Base-by-base conservation (phyloP, 2,888 invertebrate species). In the Ochropacha duplaris region DNA sequence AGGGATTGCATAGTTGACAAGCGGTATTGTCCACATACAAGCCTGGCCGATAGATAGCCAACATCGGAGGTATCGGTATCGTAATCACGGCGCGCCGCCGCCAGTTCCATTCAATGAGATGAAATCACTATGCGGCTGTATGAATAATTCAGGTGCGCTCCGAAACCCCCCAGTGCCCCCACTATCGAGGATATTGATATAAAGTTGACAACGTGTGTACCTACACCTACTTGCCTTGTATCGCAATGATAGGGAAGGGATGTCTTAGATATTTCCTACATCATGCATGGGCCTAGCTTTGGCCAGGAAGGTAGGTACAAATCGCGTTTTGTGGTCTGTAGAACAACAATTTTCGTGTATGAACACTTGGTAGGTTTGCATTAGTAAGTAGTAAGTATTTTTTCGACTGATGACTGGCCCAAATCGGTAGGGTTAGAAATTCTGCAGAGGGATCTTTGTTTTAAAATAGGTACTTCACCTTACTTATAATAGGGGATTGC, bases 41-140 rank as follows among this genome's bases (percentile, higher is more conserved):
- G 60, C 61, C 55, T 64, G 60, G 55, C 57, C 56, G 62, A 66
- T 28, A n/a, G 24, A 28, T 69, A 68, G 68, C 68, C 67, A 64
- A 64, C 74, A 76, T 74, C 86, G 88, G 89, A 88, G 86, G 85
- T 86, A 91, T 86, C 90, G 83, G 73, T 92, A 79, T 87, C 91
- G 90, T 90, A 91, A 90, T 90, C 88, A 89, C 90, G 82, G 80
- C 78, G 69, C 62, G 69, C 70, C 69, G 80, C 79, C 83, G 87
- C 76, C 83, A 81, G 83, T 78, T 78, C 84, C 85, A 86, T 90
- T 92, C 90, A 92, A 92, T 92, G 91, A 91, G 90, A 90, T 90
- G 89, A 91, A 92, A 92, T 92, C 92, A 91, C 92, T 91, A 91
- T 91, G 92, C 88, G 90, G 86, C 86, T 72, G 74, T 84, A 92